Base-by-base conservation (phyloP, 2,888 invertebrate genomes). In the Leptopilina syphax region DNA sequence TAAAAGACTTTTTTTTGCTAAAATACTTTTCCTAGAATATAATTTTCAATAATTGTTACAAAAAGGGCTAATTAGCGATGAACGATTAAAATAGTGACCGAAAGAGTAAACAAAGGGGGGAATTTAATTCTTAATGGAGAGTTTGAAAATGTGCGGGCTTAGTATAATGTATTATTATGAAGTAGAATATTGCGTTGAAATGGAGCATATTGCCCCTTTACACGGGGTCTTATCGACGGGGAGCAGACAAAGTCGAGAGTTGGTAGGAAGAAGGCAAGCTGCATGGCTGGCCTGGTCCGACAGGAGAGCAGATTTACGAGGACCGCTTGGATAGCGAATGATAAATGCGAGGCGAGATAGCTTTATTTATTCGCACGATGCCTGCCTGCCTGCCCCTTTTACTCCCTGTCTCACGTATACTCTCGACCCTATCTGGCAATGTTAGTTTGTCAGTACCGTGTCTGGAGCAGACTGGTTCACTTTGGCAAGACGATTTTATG, bases 351-450 rank as follows among this genome's bases (percentile, higher is more conserved):
- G 92, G 92, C 92, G 92, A 93, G 94, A 94, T 93, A 93, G 93
- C 93, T 93, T 94, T 93, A 94, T 93, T 93, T 93, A 94, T 94
- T 94, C 93, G 93, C 93, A 92, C 92, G 90, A 92, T 92, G 92
- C 92, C 92, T 92, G 92, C 81, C 81, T 92, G 92, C 92, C 92
- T 92, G 92, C 81, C 81, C 80, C 79, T 77, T 78, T 80, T 79
- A 79, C 77, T 77, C 80, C 76, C 79, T 79, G 70, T 47, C 78
- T 54, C 81, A 80, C 67, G 77, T 81, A 34, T 34, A 34, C 1
- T 3, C 3, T 10, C 79, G 79, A 77, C 82, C 81, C 85, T 79
- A 65, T 65, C 79, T 78, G 81, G 76, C 82, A 12, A 63, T 76
- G 60, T 76, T 60, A 76, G 54, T 54, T 73, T 82, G 84, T 84